phyloP scores from a whole-genome alignment of 2,113 vertebrate genomes.

The Melospiza georgiana region DNA sequence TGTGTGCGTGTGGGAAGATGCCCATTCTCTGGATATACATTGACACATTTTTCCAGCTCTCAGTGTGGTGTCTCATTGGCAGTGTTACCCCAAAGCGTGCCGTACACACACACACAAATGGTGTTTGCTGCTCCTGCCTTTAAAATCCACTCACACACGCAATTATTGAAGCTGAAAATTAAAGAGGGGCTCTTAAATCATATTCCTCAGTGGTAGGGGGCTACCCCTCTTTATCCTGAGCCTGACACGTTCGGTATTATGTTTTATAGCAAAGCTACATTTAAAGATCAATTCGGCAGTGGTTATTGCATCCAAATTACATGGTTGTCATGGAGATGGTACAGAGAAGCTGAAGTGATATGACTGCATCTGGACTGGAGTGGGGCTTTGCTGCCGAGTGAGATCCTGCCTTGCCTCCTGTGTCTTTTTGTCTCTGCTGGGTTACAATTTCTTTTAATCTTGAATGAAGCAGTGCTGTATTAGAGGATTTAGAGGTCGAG shows the following conservation, averaged over 20 bases:
- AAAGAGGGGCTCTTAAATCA: not conserved
- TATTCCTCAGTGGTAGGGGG: not conserved
- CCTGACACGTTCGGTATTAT: not conserved
- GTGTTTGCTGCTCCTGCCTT: not conserved
- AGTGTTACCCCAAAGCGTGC: not conserved
- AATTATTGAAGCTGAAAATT: conserved; percentile 13
- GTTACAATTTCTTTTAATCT: conserved; percentile 37
- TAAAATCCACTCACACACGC: not conserved
- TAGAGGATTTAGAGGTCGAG: conserved; percentile 45
- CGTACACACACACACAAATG: not conserved
- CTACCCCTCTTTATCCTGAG: not conserved
- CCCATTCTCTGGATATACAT: not conserved
- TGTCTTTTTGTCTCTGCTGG: conserved; percentile 58
- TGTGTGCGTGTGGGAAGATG: not conserved
- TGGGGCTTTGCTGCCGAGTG: conserved; percentile 10
- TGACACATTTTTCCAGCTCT: conserved; percentile 33
- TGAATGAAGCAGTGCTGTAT: not conserved
- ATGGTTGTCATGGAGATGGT: conserved; percentile 99
- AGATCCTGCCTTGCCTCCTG: conserved; percentile 40
- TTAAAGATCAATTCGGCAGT: conserved; percentile 79
- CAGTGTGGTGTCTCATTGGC: not conserved
- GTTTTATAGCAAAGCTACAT: conserved; percentile 79
- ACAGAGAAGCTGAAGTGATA: conserved; percentile 84
- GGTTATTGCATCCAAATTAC: conserved; percentile 91
- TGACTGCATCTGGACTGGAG: conserved; percentile 73